phyloP scores from a whole-genome alignment of 2,797 vertebrate genomes.

The Gymnoscopelus microlampas region DNA sequence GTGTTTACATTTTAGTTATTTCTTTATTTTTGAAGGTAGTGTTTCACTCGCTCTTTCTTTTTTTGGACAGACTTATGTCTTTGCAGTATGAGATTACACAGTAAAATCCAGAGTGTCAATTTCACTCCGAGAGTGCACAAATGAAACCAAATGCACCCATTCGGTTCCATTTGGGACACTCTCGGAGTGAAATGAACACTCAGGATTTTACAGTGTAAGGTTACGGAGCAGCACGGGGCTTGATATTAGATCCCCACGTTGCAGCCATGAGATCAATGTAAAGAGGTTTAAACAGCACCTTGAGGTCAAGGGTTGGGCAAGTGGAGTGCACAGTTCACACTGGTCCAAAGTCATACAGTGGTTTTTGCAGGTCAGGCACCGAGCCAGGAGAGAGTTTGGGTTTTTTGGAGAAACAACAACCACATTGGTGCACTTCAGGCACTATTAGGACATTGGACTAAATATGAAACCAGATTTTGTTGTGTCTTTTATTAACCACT shows the following conservation, averaged over 20 bases:
- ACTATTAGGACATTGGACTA: conserved; percentile 53
- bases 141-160: no score
- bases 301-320: conserved; percentile 9
- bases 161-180: no score
- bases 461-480: conserved; percentile 23
- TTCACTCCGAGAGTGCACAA: no score
- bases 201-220: neutral
- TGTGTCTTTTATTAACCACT: conserved; percentile 21
- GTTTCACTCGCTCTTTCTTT: neutral
- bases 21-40: conserved; percentile 51
- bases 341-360: conserved; percentile 25
- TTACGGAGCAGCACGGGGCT: conserved; percentile 1
- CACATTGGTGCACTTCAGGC: conserved; percentile 50
- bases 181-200: no score
- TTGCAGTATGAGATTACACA: conserved; percentile 7
- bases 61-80: conserved; percentile 6
- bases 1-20: conserved; percentile 47
- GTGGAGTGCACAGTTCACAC: conserved; percentile 47
- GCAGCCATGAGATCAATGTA: neutral
- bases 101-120: no score
- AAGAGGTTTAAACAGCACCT: conserved; percentile 21
- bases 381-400: conserved; percentile 27
- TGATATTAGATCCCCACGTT: conserved; percentile 12
- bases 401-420: conserved; percentile 25
- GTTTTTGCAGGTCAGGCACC: conserved; percentile 19